A percentile compares a stretch with the other conserved stretches of the same genome.
These are phyloP conservation scores for Solea solea DNA, from an alignment of 2,113 vertebrate genomes.

Conservation along the genomic window DNA sequence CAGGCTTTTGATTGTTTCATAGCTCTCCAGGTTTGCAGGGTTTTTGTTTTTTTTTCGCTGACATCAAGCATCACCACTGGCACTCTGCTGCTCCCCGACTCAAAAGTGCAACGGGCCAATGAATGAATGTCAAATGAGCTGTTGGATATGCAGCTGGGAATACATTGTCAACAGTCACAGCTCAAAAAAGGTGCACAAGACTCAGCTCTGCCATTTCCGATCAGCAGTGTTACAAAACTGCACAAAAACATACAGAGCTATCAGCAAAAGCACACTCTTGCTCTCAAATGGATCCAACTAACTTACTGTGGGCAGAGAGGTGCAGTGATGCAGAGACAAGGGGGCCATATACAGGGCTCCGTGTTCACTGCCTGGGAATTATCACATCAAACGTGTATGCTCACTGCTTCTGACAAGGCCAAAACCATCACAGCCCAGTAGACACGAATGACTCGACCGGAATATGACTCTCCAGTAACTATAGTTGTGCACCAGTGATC, in stretches of 20 bases:
- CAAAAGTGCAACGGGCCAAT: conserved; percentile 31
- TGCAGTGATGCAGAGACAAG: conserved; percentile 60
- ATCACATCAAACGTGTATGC: conserved; percentile 68
- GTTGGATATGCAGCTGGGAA: no score
- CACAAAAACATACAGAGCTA: conserved; percentile 24
- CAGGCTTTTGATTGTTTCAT: conserved; percentile 24
- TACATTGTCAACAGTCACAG: no score
- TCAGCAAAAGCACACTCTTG: conserved; percentile 23
- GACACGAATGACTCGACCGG: conserved; percentile 52
- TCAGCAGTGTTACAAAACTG: neutral
- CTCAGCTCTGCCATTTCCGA: conserved; percentile 25
- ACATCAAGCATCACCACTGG: conserved; percentile 42
- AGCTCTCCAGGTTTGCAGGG: conserved; percentile 10
- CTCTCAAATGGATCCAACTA: conserved; percentile 30
- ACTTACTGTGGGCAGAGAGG: conserved; percentile 37
- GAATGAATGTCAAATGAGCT: conserved; percentile 60
- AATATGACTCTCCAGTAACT: conserved; percentile 57
- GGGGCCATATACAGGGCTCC: conserved; percentile 48
- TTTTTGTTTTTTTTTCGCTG: conserved; percentile 19
- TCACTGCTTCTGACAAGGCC: conserved; percentile 65
- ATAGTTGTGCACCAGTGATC: conserved; percentile 64
- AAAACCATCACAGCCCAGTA: conserved; percentile 49
- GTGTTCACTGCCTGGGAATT: conserved; percentile 69
- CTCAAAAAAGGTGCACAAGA: conserved; percentile 21
- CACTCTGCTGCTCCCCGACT: conserved; percentile 44